Evolutionary conservation across 2,888 invertebrate species (phyloP), one percentile per base, ranked within the genome.

Genomic region (Teleogryllus oceanicus): DNA sequence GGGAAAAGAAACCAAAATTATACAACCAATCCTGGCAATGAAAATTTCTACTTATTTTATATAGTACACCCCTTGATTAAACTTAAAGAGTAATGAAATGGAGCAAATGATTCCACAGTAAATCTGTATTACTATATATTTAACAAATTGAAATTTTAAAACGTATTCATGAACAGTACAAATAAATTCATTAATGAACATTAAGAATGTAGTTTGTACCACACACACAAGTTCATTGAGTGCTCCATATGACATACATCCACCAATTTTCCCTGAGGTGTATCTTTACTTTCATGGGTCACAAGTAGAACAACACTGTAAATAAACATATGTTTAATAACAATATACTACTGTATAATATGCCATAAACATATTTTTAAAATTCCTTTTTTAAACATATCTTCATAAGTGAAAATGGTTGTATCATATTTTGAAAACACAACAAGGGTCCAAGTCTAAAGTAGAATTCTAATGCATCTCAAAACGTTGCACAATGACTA

Each of bases 321-420:
- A 62, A 62, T 18, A 62, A 62, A 62, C 13, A n/a, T 62, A 62
- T 62, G 62, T 62, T 62, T 62, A 62, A 62, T 62, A 62, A 62
- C n/a, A 62, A 62, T 62, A 62, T 62, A 62, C n/a, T 62, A 62
- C 16, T 62, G 62, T 37, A 37, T 62, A n/a, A 62, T n/a, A 62
- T 62, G n/a, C 62, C 62, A 62, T n/a, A 62, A n/a, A 62, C 62
- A 37, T 62, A 62, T 62, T 62, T 62, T 62, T 62, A 62, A 62
- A 62, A 62, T n/a, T 62, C 62, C 13, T 62, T 62, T 62, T 62
- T 62, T 62, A 62, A n/a, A 62, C 62, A 62, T 62, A 62, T 62
- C 62, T n/a, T 62, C 62, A 18, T 18, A 62, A 18, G 62, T 62
- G 13, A 62, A 62, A 18, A 62, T 62, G 62, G n/a, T 62, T 62